A percentile compares a stretch with the other conserved stretches of the same genome.
These are phyloP conservation scores for Elegia similella DNA, from an alignment of 2,888 invertebrate genomes.

Conservation along the genomic window DNA sequence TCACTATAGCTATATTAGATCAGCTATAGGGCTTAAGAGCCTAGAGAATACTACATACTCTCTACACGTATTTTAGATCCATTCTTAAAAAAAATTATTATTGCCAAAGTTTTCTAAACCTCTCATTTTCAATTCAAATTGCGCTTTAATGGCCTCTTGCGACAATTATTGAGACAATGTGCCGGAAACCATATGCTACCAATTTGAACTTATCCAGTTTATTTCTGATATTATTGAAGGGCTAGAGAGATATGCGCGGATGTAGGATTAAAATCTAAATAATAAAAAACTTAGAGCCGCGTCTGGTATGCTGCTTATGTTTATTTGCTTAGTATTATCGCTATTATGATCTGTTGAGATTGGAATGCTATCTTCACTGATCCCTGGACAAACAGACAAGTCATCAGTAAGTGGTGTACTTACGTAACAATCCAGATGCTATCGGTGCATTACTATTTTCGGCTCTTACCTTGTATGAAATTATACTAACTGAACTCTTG, in stretches of 20 bases:
- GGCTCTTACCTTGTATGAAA: constrained; percentile 8
- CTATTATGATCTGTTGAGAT: not conserved
- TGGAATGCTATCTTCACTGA: constrained; percentile 9
- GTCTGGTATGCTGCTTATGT: not conserved
- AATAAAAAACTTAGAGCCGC: not conserved
- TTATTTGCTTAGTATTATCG: constrained; percentile 2
- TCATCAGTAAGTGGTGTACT: constrained; percentile 13
- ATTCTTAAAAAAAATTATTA: too few relatives aligned
- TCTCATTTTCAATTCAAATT: too few relatives aligned
- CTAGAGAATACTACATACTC: too few relatives aligned
- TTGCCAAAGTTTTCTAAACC: too few relatives aligned
- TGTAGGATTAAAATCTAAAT: not conserved
- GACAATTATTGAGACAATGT: too few relatives aligned
- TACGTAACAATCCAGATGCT: constrained; percentile 9
- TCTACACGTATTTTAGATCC: too few relatives aligned
- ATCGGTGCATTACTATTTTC: constrained; percentile 8
- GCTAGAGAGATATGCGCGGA: too few relatives aligned
- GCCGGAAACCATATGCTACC: too few relatives aligned
- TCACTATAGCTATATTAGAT: not conserved
- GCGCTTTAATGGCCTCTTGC: too few relatives aligned
- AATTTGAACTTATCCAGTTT: too few relatives aligned
- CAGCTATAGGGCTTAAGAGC: too few relatives aligned
- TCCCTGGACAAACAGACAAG: constrained; percentile 2
- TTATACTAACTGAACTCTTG: constrained; percentile 1
- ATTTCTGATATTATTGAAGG: too few relatives aligned